phyloP scores from a whole-genome alignment of 2,888 invertebrate species.

The Rutpela maculata region DNA sequence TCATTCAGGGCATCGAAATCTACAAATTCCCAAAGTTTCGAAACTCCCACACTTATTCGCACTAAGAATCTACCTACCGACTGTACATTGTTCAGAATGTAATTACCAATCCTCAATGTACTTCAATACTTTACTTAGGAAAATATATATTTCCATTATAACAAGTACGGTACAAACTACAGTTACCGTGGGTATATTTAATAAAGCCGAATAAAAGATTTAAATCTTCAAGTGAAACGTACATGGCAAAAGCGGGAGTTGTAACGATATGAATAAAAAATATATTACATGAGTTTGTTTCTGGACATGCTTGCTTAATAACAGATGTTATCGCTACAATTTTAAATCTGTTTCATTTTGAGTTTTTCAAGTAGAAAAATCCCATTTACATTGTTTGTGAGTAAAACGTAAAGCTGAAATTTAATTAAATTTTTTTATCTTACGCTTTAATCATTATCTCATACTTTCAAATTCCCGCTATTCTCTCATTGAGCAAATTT shows the following conservation, averaged over 20 bases:
- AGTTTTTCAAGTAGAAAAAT: constrained; percentile 40
- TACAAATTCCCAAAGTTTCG: no score
- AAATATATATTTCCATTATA: no score
- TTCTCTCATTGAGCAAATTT: constrained; percentile 11
- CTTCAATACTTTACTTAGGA: no score
- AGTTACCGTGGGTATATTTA: not conserved
- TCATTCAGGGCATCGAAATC: no score
- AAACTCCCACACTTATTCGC: no score
- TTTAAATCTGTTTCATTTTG: constrained; percentile 39
- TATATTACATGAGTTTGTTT: not conserved
- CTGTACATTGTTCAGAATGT: no score
- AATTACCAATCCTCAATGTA: no score
- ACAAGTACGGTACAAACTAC: no score
- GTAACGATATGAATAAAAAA: constrained; percentile 17
- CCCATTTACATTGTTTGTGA: constrained; percentile 26
- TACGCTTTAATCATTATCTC: constrained; percentile 34
- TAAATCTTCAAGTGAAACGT: constrained; percentile 11
- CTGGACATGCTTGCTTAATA: constrained; percentile 35
- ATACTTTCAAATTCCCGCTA: constrained; percentile 23
- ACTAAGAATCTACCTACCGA: no score
- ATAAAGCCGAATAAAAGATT: constrained; percentile 7
- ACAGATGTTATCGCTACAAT: constrained; percentile 31
- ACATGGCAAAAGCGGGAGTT: not conserved
- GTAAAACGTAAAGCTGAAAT: constrained; percentile 27
- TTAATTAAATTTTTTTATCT: constrained; percentile 47